Conservation (phyloP, 2,888 invertebrate genomes). For the Heliconius erato region DNA sequence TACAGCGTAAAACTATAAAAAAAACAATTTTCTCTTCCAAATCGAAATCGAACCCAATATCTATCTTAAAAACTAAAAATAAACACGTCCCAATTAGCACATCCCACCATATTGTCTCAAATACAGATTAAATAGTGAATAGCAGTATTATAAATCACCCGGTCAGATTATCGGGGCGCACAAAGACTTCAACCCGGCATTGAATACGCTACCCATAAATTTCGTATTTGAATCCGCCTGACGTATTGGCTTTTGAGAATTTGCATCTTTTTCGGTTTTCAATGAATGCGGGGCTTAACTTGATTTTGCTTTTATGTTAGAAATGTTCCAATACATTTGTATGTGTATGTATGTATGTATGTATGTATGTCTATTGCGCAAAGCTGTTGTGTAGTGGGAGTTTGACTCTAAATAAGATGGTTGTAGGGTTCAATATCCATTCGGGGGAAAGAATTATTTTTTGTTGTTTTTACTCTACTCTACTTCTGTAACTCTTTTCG, state of each 20-base stretch:
- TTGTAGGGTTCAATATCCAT: too few relatives aligned
- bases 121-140: constrained; percentile 35
- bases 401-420: too few relatives aligned
- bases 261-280: constrained; percentile 39
- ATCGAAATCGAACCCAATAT: neutral
- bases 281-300: constrained; percentile 13
- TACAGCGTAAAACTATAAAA: too few relatives aligned
- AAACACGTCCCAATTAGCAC: neutral
- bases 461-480: too few relatives aligned
- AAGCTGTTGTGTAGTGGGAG: too few relatives aligned
- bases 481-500: too few relatives aligned
- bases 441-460: too few relatives aligned
- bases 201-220: constrained; percentile 49
- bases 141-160: constrained; percentile 40
- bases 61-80: too few relatives aligned
- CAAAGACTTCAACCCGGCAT: constrained; percentile 41
- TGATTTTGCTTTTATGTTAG: constrained; percentile 21
- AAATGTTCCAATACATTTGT: neutral
- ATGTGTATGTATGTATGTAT: too few relatives aligned
- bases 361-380: too few relatives aligned
- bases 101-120: constrained; percentile 16
- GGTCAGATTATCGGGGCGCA: constrained; percentile 48
- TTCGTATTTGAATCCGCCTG: constrained; percentile 49
- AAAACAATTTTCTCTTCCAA: neutral
- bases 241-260: constrained; percentile 47